Evolutionary conservation across 2,888 invertebrate species (phyloP).

Genomic region (Branchellion lobata): DNA sequence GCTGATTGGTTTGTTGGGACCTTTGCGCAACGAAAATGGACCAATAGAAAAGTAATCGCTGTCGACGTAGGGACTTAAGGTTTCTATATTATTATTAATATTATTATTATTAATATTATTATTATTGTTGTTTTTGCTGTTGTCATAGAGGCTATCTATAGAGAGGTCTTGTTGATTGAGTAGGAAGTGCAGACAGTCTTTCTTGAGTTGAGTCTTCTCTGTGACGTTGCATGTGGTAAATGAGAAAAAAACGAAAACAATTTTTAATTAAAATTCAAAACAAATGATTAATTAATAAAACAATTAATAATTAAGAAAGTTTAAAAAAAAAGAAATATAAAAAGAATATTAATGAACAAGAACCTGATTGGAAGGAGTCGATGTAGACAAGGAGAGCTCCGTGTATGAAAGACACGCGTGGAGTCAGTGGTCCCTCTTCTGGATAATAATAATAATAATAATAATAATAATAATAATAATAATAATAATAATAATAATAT

Average conservation of each 20-base stretch:
- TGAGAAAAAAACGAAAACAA: too few relatives aligned
- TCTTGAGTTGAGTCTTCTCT: not conserved
- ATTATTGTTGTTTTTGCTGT: not conserved
- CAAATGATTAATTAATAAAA: too few relatives aligned
- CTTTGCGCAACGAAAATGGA: conserved; percentile 75
- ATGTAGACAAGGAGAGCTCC: conserved; percentile 87
- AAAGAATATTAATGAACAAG: too few relatives aligned
- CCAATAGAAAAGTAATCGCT: conserved; percentile 63
- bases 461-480: not conserved
- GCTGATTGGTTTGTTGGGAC: conserved; percentile 55
- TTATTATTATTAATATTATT: conserved; percentile 36
- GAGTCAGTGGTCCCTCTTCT: conserved; percentile 50
- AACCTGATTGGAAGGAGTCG: conserved; percentile 83
- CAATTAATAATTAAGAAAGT: too few relatives aligned
- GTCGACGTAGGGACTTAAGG: not conserved
- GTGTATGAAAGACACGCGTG: conserved; percentile 73
- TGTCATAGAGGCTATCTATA: not conserved
- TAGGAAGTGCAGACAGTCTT: conserved; percentile 1
- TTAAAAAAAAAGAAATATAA: too few relatives aligned
- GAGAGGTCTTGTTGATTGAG: not conserved
- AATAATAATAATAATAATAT: not conserved
- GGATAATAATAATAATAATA: not conserved
- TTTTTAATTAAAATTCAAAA: too few relatives aligned
- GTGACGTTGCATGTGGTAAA: too few relatives aligned
- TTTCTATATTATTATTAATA: not conserved